Percentiles rank a stretch among this genome's conserved stretches.
These are phyloP conservation scores for Lucilia sericata DNA, from an alignment of 1,140 invertebrate species.

Conservation along the genomic window DNA sequence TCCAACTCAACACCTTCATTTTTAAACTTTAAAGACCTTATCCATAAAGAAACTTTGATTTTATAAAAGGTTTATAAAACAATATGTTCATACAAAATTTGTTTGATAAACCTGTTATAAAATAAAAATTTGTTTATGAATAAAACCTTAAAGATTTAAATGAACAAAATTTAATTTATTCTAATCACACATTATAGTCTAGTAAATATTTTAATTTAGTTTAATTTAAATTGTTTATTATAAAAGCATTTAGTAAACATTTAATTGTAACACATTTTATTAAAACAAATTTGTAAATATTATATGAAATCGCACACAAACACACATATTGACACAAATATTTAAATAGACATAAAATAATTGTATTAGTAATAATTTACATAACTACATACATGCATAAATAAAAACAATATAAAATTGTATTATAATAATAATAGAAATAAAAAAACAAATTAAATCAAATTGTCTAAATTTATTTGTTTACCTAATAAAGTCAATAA, in stretches of 20 bases:
- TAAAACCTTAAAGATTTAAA: not conserved
- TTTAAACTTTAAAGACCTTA: not conserved
- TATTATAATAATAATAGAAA: not conserved
- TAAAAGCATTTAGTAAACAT: not conserved
- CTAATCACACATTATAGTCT: conserved; percentile 34
- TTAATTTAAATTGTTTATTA: conserved; percentile 7
- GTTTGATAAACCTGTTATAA: too few species aligned
- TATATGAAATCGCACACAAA: not conserved
- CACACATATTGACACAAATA: not conserved
- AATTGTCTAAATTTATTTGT: not conserved
- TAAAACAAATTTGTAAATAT: not conserved
- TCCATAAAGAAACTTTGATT: too few species aligned
- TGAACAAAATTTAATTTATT: conserved; percentile 27
- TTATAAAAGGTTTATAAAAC: too few species aligned
- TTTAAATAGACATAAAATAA: not conserved
- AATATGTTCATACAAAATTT: too few species aligned
- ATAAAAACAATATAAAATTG: not conserved
- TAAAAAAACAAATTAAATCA: not conserved
- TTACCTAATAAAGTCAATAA: conserved; percentile 20
- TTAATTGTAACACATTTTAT: not conserved
- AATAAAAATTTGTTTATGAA: too few species aligned
- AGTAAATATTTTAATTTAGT: conserved; percentile 26
- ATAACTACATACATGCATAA: not conserved
- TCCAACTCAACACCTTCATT: conserved; percentile 25
- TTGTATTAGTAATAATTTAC: conserved; percentile 5